Base-by-base conservation (phyloP, 2,113 vertebrate species). In the Acrocephalus kingi region DNA sequence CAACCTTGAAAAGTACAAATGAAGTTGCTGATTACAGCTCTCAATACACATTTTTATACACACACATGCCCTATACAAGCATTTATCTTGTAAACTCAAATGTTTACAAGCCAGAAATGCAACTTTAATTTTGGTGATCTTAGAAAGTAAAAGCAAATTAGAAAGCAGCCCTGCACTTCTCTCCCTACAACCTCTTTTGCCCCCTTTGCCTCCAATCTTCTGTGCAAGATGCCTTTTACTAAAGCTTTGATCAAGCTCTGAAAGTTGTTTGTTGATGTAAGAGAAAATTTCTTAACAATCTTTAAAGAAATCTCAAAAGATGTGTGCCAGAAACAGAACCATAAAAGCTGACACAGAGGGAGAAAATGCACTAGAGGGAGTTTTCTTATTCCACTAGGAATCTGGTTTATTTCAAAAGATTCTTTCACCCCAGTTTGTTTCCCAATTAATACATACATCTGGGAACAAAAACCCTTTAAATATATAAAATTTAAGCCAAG, bases 201-300 rank as follows among this genome's bases (percentile, higher is more conserved):
- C 31, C 31, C 31, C 54, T 72, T 54, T 81, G 21, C 24, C 13
- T 85, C 90, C 73, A 73, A 59, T 74, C 61, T 96, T 93, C 88
- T 92, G 59, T 93, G 79, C 37, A 97, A 96, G 92, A 97, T 85
- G 89, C 79, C 95, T 98, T 96, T 95, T 89, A 96, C 96, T 96
- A 94, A 71, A 90, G 82, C 45, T 71, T 94, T 90, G 52, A 84
- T 96, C 21, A 30, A 90, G 73, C 66, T 84, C 84, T 87, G 84
- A 93, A 85, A 91, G 92, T 35, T 89, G 79, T 86, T 97, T 94
- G 90, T 95, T 97, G 91, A 97, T 95, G 91, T 84, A 94, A 79
- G 86, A 97, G 74, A 97, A 97, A 90, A 67, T 76, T 97, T 97
- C 92, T 93, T 96, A 94, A 75, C 58, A 75, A 94, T 94, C 94